Conservation (phyloP, 2,888 invertebrate genomes). For the Blastobasis adustella region DNA sequence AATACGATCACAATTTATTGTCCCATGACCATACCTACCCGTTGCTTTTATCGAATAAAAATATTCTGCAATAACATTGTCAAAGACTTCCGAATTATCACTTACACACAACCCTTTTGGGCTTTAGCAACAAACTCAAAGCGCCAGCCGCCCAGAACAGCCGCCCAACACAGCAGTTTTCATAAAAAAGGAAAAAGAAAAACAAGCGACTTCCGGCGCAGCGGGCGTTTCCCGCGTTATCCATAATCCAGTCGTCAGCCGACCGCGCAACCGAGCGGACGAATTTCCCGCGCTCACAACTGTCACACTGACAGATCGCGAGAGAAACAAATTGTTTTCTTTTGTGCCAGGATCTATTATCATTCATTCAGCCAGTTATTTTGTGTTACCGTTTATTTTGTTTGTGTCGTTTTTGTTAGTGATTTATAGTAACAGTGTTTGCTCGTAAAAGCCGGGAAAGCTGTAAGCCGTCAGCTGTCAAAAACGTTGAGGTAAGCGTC, state of each 20-base stretch:
- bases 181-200: constrained; percentile 6
- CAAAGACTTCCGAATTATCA: too few species aligned
- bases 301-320: constrained; percentile 30
- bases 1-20: too few species aligned
- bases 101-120: too few species aligned
- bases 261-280: constrained; percentile 30
- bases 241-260: constrained; percentile 26
- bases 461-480: constrained; percentile 56
- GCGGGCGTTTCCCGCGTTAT: constrained; percentile 41
- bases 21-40: too few species aligned
- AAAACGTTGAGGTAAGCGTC: constrained; percentile 53
- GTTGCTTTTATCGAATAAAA: too few species aligned
- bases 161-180: constrained; percentile 17
- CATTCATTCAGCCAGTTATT: constrained; percentile 10
- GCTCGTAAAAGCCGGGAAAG: constrained; percentile 31
- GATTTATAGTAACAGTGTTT: constrained; percentile 33
- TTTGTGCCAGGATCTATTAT: constrained; percentile 13
- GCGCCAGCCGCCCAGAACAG: not conserved
- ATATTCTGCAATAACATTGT: too few species aligned
- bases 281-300: constrained; percentile 23
- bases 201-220: constrained; percentile 21
- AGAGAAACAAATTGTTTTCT: constrained; percentile 16
- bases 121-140: too few species aligned
- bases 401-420: constrained; percentile 22
- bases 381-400: not conserved